Base-by-base conservation (phyloP, 1,140 invertebrate genomes). In the Chironomus tepperi region DNA sequence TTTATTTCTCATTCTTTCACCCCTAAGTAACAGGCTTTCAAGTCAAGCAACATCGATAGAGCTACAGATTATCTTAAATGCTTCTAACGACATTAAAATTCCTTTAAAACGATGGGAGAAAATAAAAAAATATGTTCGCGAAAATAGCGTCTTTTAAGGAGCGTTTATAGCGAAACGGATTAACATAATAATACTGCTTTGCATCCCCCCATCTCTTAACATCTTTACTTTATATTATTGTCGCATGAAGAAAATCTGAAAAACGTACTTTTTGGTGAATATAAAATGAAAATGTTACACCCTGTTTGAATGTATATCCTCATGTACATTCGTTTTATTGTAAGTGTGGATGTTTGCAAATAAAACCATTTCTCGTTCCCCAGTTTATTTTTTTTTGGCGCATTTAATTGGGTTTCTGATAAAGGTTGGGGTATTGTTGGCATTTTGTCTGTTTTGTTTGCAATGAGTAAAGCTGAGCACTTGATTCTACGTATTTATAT, bases 21-120 rank as follows among this genome's bases (percentile, higher is more conserved):
- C 24, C 24, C 8, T 57, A 57, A 57, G n/a, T 3, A 2, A 12
- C 2, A 2, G 10, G 47, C 9, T 57, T 57, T 57, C 2, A 57
- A 57, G 9, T n/a, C n/a, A 10, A 57, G n/a, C n/a, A 2, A n/a
- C 65, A 19, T 70, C 18, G 16, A 7, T 34, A 70, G 18, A 70
- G 65, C 65, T 70, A 21, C 16, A 70, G 65, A 70, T 70, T 70
- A 70, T 70, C 65, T 70, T 70, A 70, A 70, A 70, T 70, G 65
- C 15, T 18, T 70, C 65, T 70, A 70, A 70, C 65, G 65, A 70
- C 65, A 70, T 70, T 70, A 70, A 70, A 70, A 70, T 16, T 57
- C 47, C 47, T 3, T 5, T 1, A 34, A 34, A 57, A 57, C 8
- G 47, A 18, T 18, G 65, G 65, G 19, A 18, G 9, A 70, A 19